These are phyloP conservation scores for Cataglyphis hispanica DNA, from an alignment of 1,140 invertebrate genomes.

Conservation along the genomic window DNA sequence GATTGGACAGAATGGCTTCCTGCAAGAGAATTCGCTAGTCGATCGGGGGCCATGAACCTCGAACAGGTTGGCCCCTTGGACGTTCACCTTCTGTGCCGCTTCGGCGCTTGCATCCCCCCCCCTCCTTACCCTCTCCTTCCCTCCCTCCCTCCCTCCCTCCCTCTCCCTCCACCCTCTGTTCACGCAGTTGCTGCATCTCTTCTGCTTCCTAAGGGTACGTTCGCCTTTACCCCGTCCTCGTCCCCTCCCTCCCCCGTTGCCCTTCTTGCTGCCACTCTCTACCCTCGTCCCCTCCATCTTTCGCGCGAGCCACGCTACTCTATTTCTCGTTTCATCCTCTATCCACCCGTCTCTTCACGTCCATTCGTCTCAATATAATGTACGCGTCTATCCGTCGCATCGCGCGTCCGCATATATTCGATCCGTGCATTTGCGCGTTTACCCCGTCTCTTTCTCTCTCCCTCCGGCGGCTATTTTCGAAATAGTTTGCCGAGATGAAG, in stretches of 20 bases:
- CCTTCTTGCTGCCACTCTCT: background rate
- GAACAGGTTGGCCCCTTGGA: slow-evolving; percentile 87
- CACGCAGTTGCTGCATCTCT: slow-evolving; percentile 61
- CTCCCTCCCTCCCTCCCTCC: slow-evolving; percentile 37
- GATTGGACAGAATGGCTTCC: slow-evolving; percentile 83
- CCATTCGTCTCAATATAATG: slow-evolving; percentile 37
- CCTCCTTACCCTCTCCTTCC: slow-evolving; percentile 50
- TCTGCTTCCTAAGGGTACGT: slow-evolving; percentile 69
- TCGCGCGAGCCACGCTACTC: slow-evolving; percentile 50
- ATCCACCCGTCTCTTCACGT: slow-evolving; percentile 22
- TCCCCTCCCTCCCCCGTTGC: background rate
- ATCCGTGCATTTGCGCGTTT: slow-evolving; percentile 5
- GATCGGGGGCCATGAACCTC: slow-evolving; percentile 86
- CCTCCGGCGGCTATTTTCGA: background rate
- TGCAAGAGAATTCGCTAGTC: slow-evolving; percentile 83
- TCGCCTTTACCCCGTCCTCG: slow-evolving; percentile 63
- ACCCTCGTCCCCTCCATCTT: slow-evolving; percentile 33
- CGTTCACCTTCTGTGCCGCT: slow-evolving; percentile 85
- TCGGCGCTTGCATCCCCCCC: slow-evolving; percentile 73
- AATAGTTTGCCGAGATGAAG: background rate
- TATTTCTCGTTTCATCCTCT: slow-evolving; percentile 65
- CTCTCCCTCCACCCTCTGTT: slow-evolving; percentile 70
- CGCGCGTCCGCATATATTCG: background rate
- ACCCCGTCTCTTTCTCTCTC: too few species aligned
- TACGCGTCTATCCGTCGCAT: slow-evolving; percentile 23